Evolutionary conservation across 2,113 vertebrate genomes (phyloP).

Genomic region (Centrocercus urophasianus): DNA sequence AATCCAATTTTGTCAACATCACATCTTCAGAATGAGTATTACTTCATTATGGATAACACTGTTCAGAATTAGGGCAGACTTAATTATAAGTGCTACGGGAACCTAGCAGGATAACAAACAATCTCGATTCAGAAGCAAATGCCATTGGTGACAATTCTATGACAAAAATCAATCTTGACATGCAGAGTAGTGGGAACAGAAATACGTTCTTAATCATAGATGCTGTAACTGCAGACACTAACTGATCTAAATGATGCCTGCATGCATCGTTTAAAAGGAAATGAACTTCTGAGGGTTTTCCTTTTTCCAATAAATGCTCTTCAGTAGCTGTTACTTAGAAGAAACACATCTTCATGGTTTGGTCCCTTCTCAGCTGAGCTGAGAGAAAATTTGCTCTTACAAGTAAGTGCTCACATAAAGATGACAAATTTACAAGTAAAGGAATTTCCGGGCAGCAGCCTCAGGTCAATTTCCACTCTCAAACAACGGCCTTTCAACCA

Average conservation of each 20-base stretch:
- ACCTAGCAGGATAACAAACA: neutral
- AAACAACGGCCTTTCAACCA: neutral
- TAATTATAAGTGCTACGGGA: neutral
- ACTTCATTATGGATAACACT: neutral
- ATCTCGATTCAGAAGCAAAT: neutral
- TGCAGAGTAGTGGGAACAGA: neutral
- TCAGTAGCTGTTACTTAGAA: neutral
- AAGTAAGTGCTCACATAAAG: neutral
- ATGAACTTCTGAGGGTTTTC: neutral
- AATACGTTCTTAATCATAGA: neutral
- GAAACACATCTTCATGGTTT: neutral
- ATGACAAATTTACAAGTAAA: neutral
- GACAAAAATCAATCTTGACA: neutral
- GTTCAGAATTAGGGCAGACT: neutral
- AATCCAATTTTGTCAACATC: constrained; percentile 22
- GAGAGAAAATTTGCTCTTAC: neutral
- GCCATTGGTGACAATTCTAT: neutral
- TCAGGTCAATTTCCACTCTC: neutral
- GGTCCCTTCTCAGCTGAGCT: neutral
- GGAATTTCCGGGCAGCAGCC: neutral
- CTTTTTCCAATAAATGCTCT: neutral
- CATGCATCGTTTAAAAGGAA: neutral
- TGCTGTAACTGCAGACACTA: neutral
- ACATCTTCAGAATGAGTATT: neutral
- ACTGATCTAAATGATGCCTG: neutral